Evolutionary conservation across 2,888 invertebrate species (phyloP), one percentile per base, ranked within the genome.

Genomic region (Athalia circularis): DNA sequence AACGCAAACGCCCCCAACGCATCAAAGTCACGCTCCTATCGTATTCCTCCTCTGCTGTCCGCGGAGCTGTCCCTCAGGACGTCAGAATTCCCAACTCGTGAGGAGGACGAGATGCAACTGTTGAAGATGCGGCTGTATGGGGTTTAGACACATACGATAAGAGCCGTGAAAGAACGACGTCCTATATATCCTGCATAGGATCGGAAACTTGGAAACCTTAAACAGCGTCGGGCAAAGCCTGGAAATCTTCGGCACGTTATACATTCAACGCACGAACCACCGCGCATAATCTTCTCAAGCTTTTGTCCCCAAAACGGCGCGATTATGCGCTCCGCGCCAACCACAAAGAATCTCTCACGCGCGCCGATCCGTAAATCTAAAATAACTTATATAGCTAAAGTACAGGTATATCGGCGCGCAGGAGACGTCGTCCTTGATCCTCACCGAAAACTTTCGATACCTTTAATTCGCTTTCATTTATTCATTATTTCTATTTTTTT

Each of bases 281-380:
- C 57, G 54, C 78, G 78, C 52, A 78, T 78, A 78, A 78, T 78
- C 48, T 62, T 9, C 57, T 50, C 74, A 45, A 15, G 45, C 47
- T 54, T 64, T 78, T 72, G 78, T 47, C 43, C 78, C 54, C 47
- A 78, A 78, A 78, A 78, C 65, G 74, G 11, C 59, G 72, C 62
- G 77, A 70, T 77, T 61, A 72, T 77, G 61, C 59, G 29, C 54
- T 29, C 29, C 64, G 68, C n/a, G 45, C 52, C 11, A 59, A 15
- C 47, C 64, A 47, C 64, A 68, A 77, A 78, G 72, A 77, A 80
- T 77, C 61, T 75, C 76, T 81, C 79, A 77, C 79, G 80, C 29
- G 29, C 29, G 29, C 29, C 29, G 80, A 81, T 84, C 80, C 80
- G 81, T 83, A 84, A 82, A 84, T 83, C 83, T 82, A 62, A 52